phyloP scores from a whole-genome alignment of 1,140 invertebrate species.

The Bombus soroeensis region DNA sequence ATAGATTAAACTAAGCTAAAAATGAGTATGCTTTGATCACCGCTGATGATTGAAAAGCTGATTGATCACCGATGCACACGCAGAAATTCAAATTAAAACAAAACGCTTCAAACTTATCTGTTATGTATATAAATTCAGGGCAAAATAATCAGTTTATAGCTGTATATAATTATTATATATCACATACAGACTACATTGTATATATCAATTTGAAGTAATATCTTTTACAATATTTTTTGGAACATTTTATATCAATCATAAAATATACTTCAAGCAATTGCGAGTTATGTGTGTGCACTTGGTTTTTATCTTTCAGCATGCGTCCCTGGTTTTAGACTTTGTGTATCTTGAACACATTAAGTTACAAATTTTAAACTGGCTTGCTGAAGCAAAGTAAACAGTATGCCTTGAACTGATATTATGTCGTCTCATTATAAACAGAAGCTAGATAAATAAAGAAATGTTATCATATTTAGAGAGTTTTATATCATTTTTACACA shows the following conservation, averaged over 20 bases:
- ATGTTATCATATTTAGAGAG: slow-evolving; percentile 61
- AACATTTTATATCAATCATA: slow-evolving; percentile 35
- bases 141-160: slow-evolving; percentile 18
- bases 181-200: slow-evolving; percentile 44
- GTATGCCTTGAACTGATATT: slow-evolving; percentile 59
- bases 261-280: slow-evolving; percentile 39
- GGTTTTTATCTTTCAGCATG: slow-evolving; percentile 38
- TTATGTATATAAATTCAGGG: slow-evolving; percentile 35
- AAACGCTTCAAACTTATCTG: background rate
- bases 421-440: slow-evolving; percentile 64
- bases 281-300: slow-evolving; percentile 35
- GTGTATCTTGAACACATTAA: slow-evolving; percentile 20
- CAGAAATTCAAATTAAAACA: slow-evolving; percentile 19
- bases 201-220: slow-evolving; percentile 53
- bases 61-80: slow-evolving; percentile 35
- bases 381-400: slow-evolving; percentile 46
- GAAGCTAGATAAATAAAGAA: slow-evolving; percentile 63
- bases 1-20: background rate
- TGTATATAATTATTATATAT: slow-evolving; percentile 47
- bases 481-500: slow-evolving; percentile 52
- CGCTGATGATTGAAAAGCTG: no score
- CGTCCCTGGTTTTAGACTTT: slow-evolving; percentile 18
- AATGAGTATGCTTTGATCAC: slow-evolving; percentile 10
- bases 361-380: slow-evolving; percentile 40
- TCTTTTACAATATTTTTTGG: slow-evolving; percentile 57